phyloP scores from a whole-genome alignment of 2,113 vertebrate species.

The Charadrius vociferus region DNA sequence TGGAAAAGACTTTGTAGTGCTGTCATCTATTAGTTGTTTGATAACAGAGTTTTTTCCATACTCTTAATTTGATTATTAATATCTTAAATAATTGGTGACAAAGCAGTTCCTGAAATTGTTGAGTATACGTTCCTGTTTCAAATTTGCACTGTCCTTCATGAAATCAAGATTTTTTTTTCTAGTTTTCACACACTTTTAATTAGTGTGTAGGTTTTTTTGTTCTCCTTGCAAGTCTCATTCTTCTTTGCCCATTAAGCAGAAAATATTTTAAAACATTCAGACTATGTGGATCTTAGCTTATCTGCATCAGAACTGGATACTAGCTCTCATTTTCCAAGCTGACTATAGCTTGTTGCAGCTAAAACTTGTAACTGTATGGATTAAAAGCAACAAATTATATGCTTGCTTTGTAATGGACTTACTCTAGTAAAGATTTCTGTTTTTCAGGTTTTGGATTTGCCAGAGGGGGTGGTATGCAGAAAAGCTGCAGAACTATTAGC shows the following conservation, averaged over 20 bases:
- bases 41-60: background rate
- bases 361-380: background rate
- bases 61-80: background rate
- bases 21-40: background rate
- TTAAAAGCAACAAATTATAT: background rate
- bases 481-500: background rate
- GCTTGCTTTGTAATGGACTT: background rate
- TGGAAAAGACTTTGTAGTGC: background rate
- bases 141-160: background rate
- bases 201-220: accelerated
- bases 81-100: background rate
- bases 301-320: background rate
- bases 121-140: background rate
- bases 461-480: accelerated
- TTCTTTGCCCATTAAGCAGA: background rate
- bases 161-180: background rate
- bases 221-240: background rate
- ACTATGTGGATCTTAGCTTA: background rate
- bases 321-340: background rate
- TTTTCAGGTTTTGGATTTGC: accelerated
- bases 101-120: background rate
- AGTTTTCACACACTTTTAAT: background rate
- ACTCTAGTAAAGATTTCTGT: background rate
- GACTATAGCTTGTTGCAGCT: background rate
- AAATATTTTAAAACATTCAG: background rate